Evolutionary conservation across 2,113 vertebrate genomes (phyloP), one percentile per base, ranked within the genome.

Genomic region (Chaetodon auriga): DNA sequence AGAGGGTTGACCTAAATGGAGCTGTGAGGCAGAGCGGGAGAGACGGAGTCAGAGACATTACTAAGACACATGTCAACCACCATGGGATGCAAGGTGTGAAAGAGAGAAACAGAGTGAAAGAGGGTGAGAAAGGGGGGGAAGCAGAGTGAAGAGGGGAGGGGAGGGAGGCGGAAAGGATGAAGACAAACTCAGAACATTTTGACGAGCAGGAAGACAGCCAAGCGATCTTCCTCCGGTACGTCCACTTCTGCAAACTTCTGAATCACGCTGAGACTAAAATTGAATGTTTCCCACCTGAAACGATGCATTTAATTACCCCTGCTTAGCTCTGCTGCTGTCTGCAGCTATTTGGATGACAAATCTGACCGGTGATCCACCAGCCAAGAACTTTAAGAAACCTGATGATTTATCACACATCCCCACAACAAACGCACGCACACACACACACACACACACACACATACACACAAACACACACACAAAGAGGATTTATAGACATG

Each of bases 1-100:
- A 45, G 35, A 79, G 86, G 82, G 70, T 70, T 90, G 92, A 92
- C 86, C 92, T 89, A 83, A 92, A 90, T 88, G 89, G 81, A 91
- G 79, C 82, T 53, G 89, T 80, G 93, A 93, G 89, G 79, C 77
- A 84, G 78, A 93, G 65, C 49, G 4, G 76, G 51, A 81, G 65
- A 90, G 89, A 89, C 82, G 41, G 78, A 91, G 84, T 83, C 82
- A 84, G 80, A 88, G 81, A 90, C 87, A 86, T 88, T 71, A 83
- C 80, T 10, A 57, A 88, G 90, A 92, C 90, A 90, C 83, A 82
- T 89, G 90, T 92, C 89, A 91, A 85, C 71, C 80, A 88, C 85
- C 85, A 78, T 71, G 82, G 87, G 87, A 89, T 78, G 68, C 23
- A 73, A 88, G 75, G 89, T 89, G 89, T 91, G 90, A 93, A 92